Base-by-base conservation (phyloP, 2,888 invertebrate species). In the Mythimna ferrago region DNA sequence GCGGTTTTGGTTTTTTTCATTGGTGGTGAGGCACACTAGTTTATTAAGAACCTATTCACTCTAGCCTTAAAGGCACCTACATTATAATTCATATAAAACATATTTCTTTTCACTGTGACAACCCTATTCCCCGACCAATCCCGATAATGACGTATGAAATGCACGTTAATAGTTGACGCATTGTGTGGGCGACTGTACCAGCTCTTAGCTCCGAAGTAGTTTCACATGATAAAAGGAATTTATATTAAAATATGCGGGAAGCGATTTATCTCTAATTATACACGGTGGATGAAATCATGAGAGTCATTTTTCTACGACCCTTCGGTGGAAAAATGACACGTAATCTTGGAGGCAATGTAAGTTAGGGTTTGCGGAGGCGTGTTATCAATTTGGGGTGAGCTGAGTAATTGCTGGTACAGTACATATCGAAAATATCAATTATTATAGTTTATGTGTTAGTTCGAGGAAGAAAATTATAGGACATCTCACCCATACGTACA, bases 71-170 rank as follows among this genome's bases (percentile, higher is more conserved):
- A 26, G 26, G 26, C 26, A 26, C 26, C 2, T 26, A 26, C 1
- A 26, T 26, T 26, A 26, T 26, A 26, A 26, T 26, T 26, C 26
- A 26, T 26, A 26, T 19, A 51, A 10, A 35, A 38, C 1, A 1
- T 71, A 9, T 38, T 56, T 51, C 1, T 5, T 41, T 11, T 5
- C 0, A 3, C 1, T 35, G 63, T 19, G 82, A 64, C 84, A 86
- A 69, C 86, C 86, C 86, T 86, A 82, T 48, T 19, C 66, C 35
- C 44, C 60, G 56, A 75, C 70, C 66, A 71, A 80, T 85, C 75
- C 73, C 78, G 78, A 82, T 86, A 86, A 87, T 83, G 83, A 85
- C 82, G 82, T 85, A 85, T 87, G 76, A 86, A 86, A 86, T 82
- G 85, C 81, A 82, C 86, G 82, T 81, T 87, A 87, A 87, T 86